Percentiles rank a stretch among this genome's conserved stretches.
phyloP scores from a whole-genome alignment of 2,797 vertebrate genomes.

The Todus mexicanus region DNA sequence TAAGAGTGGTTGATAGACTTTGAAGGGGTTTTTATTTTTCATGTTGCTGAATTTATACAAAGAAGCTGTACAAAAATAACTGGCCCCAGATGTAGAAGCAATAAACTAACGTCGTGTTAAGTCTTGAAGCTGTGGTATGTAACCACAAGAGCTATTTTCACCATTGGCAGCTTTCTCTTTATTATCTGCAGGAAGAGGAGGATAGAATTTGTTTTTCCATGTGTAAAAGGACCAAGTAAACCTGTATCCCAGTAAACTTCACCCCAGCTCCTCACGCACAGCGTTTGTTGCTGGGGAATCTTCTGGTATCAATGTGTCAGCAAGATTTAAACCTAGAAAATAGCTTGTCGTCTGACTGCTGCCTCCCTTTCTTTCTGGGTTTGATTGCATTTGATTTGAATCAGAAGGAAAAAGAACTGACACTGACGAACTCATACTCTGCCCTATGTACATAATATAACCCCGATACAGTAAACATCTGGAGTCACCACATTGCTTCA shows the following conservation, averaged over 20 bases:
- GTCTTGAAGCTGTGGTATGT: not conserved
- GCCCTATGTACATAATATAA: accelerated
- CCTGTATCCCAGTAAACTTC: not conserved
- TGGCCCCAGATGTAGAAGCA: not conserved
- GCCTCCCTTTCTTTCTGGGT: not conserved
- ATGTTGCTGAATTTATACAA: not conserved
- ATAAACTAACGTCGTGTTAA: not conserved
- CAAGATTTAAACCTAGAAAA: not conserved
- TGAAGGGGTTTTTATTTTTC: not conserved
- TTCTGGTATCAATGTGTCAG: not conserved
- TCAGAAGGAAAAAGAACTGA: not conserved
- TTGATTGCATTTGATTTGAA: not conserved
- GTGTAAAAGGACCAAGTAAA: not conserved
- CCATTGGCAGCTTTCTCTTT: not conserved
- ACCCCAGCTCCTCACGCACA: not conserved
- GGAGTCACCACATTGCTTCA: not conserved
- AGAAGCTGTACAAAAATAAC: not conserved
- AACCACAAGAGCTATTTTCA: not conserved
- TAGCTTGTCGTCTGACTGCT: not conserved
- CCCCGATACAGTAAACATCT: not conserved
- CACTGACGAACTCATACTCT: not conserved
- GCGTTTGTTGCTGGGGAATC: not conserved
- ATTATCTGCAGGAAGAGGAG: not conserved
- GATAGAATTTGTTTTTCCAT: not conserved
- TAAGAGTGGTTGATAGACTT: not conserved